A percentile compares a stretch with the other conserved stretches of the same genome.
Evolutionary conservation across 2,113 vertebrate genomes (phyloP).

Genomic region (Columbina picui): DNA sequence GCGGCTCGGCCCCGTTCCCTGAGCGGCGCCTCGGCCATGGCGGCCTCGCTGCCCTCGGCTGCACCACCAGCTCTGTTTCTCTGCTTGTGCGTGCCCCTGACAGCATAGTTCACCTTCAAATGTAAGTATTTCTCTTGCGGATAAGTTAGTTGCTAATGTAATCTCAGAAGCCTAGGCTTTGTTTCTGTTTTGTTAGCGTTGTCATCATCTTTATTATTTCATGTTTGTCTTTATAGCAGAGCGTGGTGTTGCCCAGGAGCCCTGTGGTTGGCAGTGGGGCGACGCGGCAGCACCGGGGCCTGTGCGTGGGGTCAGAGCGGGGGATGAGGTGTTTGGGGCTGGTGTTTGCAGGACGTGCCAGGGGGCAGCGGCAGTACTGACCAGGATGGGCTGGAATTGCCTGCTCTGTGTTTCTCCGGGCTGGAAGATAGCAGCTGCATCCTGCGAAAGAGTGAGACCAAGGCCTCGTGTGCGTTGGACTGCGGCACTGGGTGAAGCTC

Average conservation of each 20-base stretch:
- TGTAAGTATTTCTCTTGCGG: fast-evolving
- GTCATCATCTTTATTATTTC: not conserved
- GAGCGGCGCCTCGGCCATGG: no score
- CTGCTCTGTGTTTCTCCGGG: not conserved
- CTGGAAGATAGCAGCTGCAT: not conserved
- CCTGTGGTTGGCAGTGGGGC: not conserved
- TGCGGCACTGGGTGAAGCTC: not conserved
- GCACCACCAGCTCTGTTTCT: fast-evolving
- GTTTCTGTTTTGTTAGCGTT: not conserved
- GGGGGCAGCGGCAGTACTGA: not conserved
- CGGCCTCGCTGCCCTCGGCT: no score
- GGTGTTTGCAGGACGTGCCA: not conserved
- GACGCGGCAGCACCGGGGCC: not conserved
- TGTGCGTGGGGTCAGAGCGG: fast-evolving
- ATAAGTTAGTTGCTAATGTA: not conserved
- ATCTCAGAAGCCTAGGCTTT: fast-evolving
- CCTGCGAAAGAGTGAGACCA: not conserved
- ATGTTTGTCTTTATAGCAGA: not conserved
- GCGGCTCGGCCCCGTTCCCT: no score
- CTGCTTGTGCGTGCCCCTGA: not conserved
- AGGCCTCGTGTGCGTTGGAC: not conserved
- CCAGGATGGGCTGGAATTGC: not conserved
- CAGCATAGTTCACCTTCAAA: fast-evolving
- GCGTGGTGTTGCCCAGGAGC: not conserved
- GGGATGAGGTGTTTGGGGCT: not conserved